Evolutionary conservation across 2,113 vertebrate species (phyloP).

Genomic region (Tyto alba): DNA sequence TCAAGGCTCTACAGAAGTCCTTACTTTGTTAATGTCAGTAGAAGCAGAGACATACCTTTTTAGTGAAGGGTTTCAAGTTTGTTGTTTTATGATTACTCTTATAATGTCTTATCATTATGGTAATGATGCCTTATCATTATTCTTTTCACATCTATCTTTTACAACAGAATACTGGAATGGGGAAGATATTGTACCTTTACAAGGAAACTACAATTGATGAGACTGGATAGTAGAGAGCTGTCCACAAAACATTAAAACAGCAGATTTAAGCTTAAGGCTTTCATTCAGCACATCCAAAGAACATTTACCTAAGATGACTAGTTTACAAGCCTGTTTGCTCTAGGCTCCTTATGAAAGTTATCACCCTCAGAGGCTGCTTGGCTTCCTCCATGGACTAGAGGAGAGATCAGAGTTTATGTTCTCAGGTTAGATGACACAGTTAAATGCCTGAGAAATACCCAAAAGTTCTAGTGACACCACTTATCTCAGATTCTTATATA

Average conservation of each 20-base stretch:
- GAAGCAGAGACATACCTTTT: neutral
- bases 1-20: neutral
- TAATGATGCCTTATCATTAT: neutral
- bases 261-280: neutral
- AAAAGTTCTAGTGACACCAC: neutral
- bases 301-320: neutral
- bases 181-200: neutral
- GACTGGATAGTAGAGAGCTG: neutral
- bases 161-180: neutral
- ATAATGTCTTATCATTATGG: neutral
- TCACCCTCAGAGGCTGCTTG: neutral
- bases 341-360: neutral
- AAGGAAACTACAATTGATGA: neutral
- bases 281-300: neutral
- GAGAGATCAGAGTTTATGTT: neutral
- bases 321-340: neutral
- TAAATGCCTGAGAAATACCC: neutral
- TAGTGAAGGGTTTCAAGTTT: neutral
- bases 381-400: neutral
- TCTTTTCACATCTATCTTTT: neutral
- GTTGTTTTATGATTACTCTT: neutral
- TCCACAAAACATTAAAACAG: neutral
- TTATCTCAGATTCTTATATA: slow-evolving; percentile 22
- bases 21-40: neutral
- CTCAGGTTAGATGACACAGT: neutral